Percentiles rank a stretch among this genome's conserved stretches.
Evolutionary conservation across 1,140 invertebrate genomes (phyloP).

Genomic region (Drosophila simulans): DNA sequence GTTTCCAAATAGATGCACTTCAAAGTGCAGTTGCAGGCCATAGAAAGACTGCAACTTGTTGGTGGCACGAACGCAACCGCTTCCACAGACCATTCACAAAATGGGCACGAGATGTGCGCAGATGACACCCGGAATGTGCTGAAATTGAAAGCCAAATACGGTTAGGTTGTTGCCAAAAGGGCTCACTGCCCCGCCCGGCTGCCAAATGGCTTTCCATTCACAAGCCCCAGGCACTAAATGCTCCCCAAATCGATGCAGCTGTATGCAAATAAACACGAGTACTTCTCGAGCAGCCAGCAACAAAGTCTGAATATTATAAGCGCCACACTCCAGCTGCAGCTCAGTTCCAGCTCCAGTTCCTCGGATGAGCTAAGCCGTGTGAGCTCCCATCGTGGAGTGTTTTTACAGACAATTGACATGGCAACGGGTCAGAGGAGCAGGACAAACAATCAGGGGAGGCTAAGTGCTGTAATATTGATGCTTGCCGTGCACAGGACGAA

Average conservation of each 20-base stretch:
- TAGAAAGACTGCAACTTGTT: constrained; percentile 66
- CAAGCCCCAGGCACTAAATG: constrained; percentile 36
- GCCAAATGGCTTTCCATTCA: constrained; percentile 37
- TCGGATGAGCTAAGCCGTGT: constrained; percentile 1
- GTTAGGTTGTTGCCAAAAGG: constrained; percentile 45
- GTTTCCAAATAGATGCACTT: constrained; percentile 62
- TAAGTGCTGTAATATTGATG: constrained; percentile 50
- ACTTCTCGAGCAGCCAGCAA: constrained; percentile 17
- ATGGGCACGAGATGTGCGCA: constrained; percentile 18
- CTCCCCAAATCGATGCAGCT: constrained; percentile 21
- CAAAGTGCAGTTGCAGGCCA: constrained; percentile 25
- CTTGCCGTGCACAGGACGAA: neutral
- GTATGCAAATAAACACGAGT: constrained; percentile 29
- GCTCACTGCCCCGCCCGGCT: constrained; percentile 31
- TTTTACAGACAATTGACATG: constrained; percentile 40
- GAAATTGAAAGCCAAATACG: constrained; percentile 46
- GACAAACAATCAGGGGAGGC: constrained; percentile 24
- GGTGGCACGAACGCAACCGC: constrained; percentile 41
- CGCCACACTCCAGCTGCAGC: constrained; percentile 12
- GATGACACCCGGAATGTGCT: constrained; percentile 23
- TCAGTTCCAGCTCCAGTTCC: constrained; percentile 1
- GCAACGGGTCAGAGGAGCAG: constrained; percentile 42
- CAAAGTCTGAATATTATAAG: constrained; percentile 21
- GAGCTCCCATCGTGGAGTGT: constrained; percentile 6
- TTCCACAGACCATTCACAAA: constrained; percentile 36